phyloP scores from a whole-genome alignment of 2,797 vertebrate genomes.

The Phalanger gymnotis region DNA sequence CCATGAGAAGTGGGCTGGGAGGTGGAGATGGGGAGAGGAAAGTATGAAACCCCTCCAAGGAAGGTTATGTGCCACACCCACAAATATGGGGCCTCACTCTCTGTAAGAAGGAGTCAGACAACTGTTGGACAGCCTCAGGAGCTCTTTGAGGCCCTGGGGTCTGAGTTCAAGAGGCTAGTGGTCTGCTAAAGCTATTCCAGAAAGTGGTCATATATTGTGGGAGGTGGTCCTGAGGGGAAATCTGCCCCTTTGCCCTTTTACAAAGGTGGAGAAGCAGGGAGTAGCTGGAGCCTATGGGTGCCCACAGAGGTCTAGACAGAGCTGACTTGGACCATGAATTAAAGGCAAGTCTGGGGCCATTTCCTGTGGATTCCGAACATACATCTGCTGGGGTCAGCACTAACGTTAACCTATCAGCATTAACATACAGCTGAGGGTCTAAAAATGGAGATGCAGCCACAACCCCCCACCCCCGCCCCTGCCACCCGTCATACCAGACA shows the following conservation, averaged over 20 bases:
- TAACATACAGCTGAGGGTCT: not conserved
- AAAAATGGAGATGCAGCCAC: not conserved
- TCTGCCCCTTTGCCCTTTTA: not conserved
- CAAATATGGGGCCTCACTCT: not conserved
- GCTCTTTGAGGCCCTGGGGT: not conserved
- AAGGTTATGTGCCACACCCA: not conserved
- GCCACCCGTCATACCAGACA: conserved; percentile 85
- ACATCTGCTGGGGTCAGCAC: conserved; percentile 3
- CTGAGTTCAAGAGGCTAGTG: not conserved
- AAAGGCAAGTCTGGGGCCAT: not conserved
- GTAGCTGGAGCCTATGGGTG: not conserved
- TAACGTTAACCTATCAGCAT: not conserved
- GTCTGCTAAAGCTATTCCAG: not conserved
- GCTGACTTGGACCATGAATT: not conserved
- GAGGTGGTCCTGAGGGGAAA: not conserved
- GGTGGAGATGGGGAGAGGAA: not conserved
- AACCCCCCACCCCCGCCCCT: not conserved
- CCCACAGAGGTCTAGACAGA: not conserved
- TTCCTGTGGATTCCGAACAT: not conserved
- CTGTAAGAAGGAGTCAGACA: not conserved
- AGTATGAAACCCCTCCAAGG: not conserved
- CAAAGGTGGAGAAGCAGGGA: not conserved
- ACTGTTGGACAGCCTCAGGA: not conserved
- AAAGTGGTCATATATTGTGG: not conserved
- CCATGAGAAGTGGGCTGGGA: not conserved